Conservation (phyloP, 2,113 vertebrate genomes). For the Trichechus manatus region DNA sequence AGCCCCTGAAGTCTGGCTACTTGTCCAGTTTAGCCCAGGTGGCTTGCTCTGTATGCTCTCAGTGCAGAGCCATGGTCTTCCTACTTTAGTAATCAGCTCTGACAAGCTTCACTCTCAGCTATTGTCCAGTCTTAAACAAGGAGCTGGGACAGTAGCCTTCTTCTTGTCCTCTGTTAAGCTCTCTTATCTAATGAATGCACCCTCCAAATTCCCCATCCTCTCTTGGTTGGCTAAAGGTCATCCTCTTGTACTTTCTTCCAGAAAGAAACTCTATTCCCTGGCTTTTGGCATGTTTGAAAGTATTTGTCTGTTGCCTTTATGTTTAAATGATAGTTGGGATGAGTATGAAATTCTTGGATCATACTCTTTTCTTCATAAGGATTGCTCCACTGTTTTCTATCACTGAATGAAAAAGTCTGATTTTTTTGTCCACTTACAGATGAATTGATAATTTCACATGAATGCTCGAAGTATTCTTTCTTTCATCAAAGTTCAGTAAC, state of each 20-base stretch:
- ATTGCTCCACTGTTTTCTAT: not conserved
- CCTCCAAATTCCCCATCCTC: not conserved
- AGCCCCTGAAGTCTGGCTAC: not conserved
- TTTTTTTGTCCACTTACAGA: not conserved
- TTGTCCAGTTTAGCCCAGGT: not conserved
- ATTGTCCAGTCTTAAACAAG: not conserved
- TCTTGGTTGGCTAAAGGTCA: not conserved
- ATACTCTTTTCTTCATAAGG: not conserved
- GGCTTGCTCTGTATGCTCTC: not conserved
- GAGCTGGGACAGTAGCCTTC: not conserved
- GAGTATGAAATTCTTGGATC: not conserved
- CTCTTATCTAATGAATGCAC: not conserved
- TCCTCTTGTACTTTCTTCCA: not conserved
- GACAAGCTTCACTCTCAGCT: not conserved
- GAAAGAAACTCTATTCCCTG: not conserved
- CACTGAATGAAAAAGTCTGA: not conserved
- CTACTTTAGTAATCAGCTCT: not conserved
- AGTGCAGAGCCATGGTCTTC: not conserved
- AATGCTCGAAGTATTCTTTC: not conserved
- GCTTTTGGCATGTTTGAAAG: not conserved
- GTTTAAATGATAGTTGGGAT: not conserved
- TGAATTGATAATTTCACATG: not conserved
- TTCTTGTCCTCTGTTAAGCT: not conserved
- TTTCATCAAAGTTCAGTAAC: not conserved
- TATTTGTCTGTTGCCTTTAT: not conserved